Conservation (phyloP, 2,797 vertebrate species). For the Schizopygopsis malacanthus region DNA sequence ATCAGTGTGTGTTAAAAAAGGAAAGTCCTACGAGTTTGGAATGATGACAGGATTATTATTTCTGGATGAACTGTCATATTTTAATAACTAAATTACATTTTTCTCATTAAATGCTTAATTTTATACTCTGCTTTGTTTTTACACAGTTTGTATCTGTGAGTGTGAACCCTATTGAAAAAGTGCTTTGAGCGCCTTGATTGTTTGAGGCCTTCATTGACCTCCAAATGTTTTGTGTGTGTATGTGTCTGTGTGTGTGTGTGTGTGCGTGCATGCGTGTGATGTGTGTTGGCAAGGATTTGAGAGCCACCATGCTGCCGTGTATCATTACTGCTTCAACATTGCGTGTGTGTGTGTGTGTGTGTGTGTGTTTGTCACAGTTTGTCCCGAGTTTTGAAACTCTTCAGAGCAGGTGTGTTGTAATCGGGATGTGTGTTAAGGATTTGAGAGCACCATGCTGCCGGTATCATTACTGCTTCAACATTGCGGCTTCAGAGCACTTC, state of each 20-base stretch:
- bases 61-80: not conserved
- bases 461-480: conserved; percentile 19
- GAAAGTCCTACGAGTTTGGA: not conserved
- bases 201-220: conserved; percentile 21
- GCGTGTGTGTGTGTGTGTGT: conserved; percentile 13
- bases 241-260: too few species aligned
- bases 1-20: not conserved
- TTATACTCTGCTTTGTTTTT: not conserved
- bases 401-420: conserved; percentile 14
- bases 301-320: too few species aligned
- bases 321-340: too few species aligned
- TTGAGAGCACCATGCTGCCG: conserved; percentile 33
- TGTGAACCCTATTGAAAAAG: conserved; percentile 1
- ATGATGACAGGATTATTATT: not conserved
- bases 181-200: not conserved
- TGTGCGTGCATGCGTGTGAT: too few species aligned
- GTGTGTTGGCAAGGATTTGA: too few species aligned
- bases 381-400: not conserved
- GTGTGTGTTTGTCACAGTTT: conserved; percentile 33
- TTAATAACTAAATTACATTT: not conserved
- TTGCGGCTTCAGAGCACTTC: not conserved
- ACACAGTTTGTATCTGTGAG: conserved; percentile 8
- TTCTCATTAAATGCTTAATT: not conserved
- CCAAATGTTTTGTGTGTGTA: not conserved
- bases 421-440: conserved; percentile 44